Percentiles rank a stretch among this genome's conserved stretches.
These are phyloP conservation scores for Maniola jurtina DNA, from an alignment of 1,140 invertebrate genomes.

Conservation along the genomic window DNA sequence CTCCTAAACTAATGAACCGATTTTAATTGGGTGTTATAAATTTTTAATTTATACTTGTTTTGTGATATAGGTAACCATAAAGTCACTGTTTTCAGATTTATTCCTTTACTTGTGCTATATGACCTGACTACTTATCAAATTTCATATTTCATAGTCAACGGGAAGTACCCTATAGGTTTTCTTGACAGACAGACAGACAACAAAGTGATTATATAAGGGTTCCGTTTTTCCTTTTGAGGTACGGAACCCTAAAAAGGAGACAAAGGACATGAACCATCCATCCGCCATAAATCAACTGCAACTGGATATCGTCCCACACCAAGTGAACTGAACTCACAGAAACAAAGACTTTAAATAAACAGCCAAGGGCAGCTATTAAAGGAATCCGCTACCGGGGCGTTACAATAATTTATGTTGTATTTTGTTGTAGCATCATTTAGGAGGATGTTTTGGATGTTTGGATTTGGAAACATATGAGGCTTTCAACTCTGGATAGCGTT, in stretches of 20 bases:
- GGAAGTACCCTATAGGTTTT: too few relatives aligned
- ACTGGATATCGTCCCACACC: background rate
- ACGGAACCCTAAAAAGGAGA: background rate
- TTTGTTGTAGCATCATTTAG: background rate
- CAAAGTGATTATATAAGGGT: too few relatives aligned
- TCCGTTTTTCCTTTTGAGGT: too few relatives aligned
- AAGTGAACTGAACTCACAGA: background rate
- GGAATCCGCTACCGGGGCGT: background rate
- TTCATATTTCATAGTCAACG: too few relatives aligned
- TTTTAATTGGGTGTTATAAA: too few relatives aligned
- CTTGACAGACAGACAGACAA: too few relatives aligned
- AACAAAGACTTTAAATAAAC: slow-evolving; percentile 1
- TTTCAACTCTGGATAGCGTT: background rate
- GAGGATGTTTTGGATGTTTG: background rate
- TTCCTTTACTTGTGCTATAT: too few relatives aligned
- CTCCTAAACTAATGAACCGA: too few relatives aligned
- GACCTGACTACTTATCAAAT: too few relatives aligned
- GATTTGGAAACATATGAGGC: background rate
- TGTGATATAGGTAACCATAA: too few relatives aligned
- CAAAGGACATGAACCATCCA: background rate
- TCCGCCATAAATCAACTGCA: background rate
- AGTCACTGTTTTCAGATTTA: too few relatives aligned
- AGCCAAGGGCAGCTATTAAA: background rate
- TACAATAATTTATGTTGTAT: background rate
- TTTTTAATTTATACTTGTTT: too few relatives aligned